Conservation (phyloP, 1,140 invertebrate species). For the Rhagoletis pomonella region DNA sequence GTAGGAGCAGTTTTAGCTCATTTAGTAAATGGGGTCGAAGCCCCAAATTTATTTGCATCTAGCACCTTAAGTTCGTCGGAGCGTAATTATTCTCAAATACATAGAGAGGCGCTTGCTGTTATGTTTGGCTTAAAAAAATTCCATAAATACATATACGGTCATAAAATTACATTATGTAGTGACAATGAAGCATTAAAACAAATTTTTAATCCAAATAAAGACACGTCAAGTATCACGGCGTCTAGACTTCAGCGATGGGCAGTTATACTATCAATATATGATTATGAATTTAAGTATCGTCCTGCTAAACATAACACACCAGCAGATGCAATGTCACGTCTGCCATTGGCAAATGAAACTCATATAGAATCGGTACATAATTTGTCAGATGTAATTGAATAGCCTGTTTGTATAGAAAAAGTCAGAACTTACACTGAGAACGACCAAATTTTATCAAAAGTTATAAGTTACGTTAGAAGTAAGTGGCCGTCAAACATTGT, state of each 20-base stretch:
- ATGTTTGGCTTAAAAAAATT: slow-evolving; percentile 59
- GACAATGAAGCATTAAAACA: slow-evolving; percentile 55
- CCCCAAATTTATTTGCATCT: slow-evolving; percentile 44
- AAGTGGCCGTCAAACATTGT: no score
- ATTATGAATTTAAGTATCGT: slow-evolving; percentile 70
- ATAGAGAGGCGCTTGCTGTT: slow-evolving; percentile 58
- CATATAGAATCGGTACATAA: not conserved
- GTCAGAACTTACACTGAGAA: no score
- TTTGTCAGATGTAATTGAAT: no score
- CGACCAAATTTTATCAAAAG: no score
- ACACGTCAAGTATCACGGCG: slow-evolving; percentile 64
- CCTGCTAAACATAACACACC: not conserved
- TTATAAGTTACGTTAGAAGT: no score
- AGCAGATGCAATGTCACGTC: slow-evolving; percentile 55
- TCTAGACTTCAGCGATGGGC: slow-evolving; percentile 72
- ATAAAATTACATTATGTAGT: slow-evolving; percentile 55
- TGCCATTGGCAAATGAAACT: slow-evolving; percentile 42
- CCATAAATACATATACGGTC: slow-evolving; percentile 58
- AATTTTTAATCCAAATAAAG: slow-evolving; percentile 58
- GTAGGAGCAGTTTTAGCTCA: no score
- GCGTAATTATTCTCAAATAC: slow-evolving; percentile 60
- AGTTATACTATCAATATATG: slow-evolving; percentile 66
- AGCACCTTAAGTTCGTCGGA: slow-evolving; percentile 57
- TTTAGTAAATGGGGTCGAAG: no score
- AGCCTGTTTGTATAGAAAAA: no score